phyloP scores from a whole-genome alignment of 2,113 vertebrate genomes.

The Oncorhynchus gorbuscha region DNA sequence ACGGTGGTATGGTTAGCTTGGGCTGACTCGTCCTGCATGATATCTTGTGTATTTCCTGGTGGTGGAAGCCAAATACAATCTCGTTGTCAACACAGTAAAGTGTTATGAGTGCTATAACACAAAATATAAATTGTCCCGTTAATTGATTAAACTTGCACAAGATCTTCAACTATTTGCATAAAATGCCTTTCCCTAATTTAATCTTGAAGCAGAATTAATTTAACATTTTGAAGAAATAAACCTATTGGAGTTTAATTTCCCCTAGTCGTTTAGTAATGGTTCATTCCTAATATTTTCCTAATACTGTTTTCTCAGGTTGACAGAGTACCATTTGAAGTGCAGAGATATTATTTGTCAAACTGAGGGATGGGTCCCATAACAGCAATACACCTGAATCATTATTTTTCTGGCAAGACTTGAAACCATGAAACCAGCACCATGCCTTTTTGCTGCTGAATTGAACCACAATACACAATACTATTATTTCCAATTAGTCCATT shows the following conservation, averaged over 20 bases:
- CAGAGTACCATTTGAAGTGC: neutral
- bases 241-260: neutral
- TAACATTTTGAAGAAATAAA: no score
- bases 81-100: neutral
- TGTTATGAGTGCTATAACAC: neutral
- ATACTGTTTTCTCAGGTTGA: constrained; percentile 50
- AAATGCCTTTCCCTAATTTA: neutral
- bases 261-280: neutral
- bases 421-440: constrained; percentile 23
- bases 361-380: constrained; percentile 9
- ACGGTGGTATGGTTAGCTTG: neutral
- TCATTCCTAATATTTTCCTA: neutral
- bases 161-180: neutral
- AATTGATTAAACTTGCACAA: neutral
- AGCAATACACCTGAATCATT: constrained; percentile 53
- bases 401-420: neutral
- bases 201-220: no score
- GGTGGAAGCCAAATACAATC: no score
- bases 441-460: constrained; percentile 48
- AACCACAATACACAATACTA: constrained; percentile 22
- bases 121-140: neutral
- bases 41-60: neutral
- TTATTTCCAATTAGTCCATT: neutral
- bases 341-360: constrained; percentile 10
- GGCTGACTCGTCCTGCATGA: neutral